These are phyloP conservation scores for Chymomyza fuscimana DNA, from an alignment of 2,888 invertebrate genomes.

Conservation along the genomic window DNA sequence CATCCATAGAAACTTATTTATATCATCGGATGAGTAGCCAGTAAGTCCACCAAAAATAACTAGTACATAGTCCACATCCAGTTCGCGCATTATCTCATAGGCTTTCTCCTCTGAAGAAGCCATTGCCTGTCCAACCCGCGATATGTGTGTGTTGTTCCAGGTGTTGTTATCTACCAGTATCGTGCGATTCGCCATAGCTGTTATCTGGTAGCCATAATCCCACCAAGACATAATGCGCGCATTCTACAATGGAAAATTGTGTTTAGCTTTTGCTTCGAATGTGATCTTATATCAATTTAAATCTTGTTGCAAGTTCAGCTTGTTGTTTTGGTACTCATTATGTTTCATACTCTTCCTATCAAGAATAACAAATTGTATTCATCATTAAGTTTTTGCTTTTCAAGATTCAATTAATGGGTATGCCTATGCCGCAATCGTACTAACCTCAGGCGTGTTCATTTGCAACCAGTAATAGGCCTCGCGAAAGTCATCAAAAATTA, in stretches of 20 bases:
- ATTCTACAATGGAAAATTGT: constrained; percentile 75
- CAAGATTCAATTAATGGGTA: background rate
- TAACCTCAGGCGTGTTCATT: constrained; percentile 97
- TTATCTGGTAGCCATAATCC: constrained; percentile 99
- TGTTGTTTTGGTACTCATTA: constrained; percentile 71
- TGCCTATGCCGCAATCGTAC: constrained; percentile 80
- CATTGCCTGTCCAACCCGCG: constrained; percentile 99
- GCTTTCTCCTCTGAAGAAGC: constrained; percentile 98
- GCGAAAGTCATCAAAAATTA: constrained; percentile 98
- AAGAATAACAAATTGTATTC: constrained; percentile 74
- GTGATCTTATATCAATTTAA: constrained; percentile 99
- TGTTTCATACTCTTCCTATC: constrained; percentile 80
- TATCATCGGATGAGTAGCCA: constrained; percentile 99
- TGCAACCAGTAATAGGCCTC: constrained; percentile 99
- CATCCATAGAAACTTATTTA: constrained; percentile 99
- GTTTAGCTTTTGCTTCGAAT: constrained; percentile 37
- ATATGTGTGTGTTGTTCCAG: constrained; percentile 99
- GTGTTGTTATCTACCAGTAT: constrained; percentile 99
- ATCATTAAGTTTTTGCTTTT: constrained; percentile 56
- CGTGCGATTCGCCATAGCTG: constrained; percentile 99
- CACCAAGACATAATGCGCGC: constrained; percentile 99
- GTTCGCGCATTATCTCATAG: constrained; percentile 96
- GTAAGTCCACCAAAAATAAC: constrained; percentile 99
- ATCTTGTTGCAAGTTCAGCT: constrained; percentile 93
- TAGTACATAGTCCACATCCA: constrained; percentile 98